Evolutionary conservation across 2,113 vertebrate species (phyloP).

Genomic region (Atherinomorus stipes): DNA sequence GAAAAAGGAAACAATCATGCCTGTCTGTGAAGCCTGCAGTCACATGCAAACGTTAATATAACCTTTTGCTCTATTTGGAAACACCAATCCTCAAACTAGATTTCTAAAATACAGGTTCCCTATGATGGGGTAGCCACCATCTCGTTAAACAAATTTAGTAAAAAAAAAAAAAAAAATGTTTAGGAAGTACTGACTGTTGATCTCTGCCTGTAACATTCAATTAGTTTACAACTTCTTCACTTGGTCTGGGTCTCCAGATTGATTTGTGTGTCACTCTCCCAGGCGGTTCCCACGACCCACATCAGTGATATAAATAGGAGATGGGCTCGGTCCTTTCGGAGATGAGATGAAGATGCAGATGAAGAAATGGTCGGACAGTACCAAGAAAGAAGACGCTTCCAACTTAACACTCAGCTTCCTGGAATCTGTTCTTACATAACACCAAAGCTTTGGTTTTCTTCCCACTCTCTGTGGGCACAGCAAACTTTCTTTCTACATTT

Average conservation of each 20-base stretch:
- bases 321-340: conserved; percentile 26
- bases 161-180: no score
- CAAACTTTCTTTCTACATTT: conserved; percentile 27
- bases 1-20: conserved; percentile 8
- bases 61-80: conserved; percentile 5
- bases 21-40: conserved; percentile 41
- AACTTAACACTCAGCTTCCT: conserved; percentile 50
- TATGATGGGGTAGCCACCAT: neutral
- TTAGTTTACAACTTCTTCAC: conserved; percentile 14
- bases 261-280: conserved; percentile 29
- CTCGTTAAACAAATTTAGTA: conserved; percentile 11
- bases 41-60: conserved; percentile 13
- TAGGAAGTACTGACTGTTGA: neutral
- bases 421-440: conserved; percentile 71
- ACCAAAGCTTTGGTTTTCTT: conserved; percentile 47
- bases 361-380: conserved; percentile 23
- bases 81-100: neutral
- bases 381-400: conserved; percentile 33
- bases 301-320: conserved; percentile 58
- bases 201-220: conserved; percentile 1
- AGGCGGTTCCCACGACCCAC: conserved; percentile 50
- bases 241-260: conserved; percentile 19
- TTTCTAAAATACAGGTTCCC: neutral
- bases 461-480: conserved; percentile 66
- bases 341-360: conserved; percentile 30